Percentiles rank a stretch among this genome's conserved stretches.
Conservation (phyloP, 2,113 vertebrate genomes). For the Dipodomys ordii region DNA sequence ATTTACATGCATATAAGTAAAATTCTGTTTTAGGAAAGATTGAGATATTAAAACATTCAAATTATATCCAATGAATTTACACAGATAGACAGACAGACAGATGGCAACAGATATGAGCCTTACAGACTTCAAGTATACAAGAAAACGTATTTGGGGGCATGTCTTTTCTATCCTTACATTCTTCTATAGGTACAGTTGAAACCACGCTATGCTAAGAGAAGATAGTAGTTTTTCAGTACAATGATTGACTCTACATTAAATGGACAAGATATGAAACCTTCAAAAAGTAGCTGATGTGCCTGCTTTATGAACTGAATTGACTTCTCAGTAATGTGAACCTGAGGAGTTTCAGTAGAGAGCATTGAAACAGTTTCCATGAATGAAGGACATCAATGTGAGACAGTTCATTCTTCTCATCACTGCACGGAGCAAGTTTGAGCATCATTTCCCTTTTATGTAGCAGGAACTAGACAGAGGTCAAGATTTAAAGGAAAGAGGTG, state of each 20-base stretch:
- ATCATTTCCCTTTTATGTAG: background rate
- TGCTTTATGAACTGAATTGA: background rate
- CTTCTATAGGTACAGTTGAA: background rate
- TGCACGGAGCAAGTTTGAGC: background rate
- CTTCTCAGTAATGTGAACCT: background rate
- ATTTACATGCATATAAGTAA: background rate
- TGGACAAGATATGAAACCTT: background rate
- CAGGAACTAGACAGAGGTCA: background rate
- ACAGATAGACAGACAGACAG: no score
- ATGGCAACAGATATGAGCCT: background rate
- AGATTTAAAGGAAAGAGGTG: constrained; percentile 8
- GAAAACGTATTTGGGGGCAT: background rate
- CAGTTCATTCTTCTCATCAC: background rate
- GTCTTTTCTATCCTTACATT: background rate
- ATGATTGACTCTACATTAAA: background rate
- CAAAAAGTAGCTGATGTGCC: background rate
- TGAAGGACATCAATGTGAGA: background rate
- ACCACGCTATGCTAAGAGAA: background rate
- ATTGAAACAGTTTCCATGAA: background rate
- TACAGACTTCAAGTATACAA: background rate
- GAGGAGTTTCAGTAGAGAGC: background rate
- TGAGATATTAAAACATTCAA: background rate
- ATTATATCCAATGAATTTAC: no score
- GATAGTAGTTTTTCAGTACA: background rate
- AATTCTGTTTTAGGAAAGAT: constrained; percentile 8